Evolutionary conservation across 2,888 invertebrate species (phyloP).

Genomic region (Meteorus cinctellus): DNA sequence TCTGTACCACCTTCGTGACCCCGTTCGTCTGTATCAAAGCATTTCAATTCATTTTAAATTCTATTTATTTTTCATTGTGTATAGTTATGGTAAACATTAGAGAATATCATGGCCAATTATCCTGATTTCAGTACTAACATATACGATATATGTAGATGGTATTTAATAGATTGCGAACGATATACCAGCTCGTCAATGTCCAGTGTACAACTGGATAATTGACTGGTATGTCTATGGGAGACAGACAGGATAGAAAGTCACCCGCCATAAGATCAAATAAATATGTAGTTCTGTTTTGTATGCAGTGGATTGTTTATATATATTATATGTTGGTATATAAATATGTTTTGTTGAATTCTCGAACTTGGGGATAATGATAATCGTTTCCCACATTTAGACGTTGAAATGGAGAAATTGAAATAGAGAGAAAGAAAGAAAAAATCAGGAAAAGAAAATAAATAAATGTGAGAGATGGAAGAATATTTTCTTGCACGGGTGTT

Average conservation of each 20-base stretch:
- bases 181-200: conserved; percentile 29
- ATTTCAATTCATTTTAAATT: conserved; percentile 11
- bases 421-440: not conserved
- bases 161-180: conserved; percentile 34
- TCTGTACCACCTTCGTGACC: conserved; percentile 37
- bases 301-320: not conserved
- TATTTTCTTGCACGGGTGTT: not conserved
- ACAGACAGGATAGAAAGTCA: conserved; percentile 36
- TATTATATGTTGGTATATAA: not conserved
- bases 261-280: not conserved
- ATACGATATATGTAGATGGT: conserved; percentile 9
- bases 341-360: conserved; percentile 13
- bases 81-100: not conserved
- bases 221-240: conserved; percentile 1
- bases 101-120: conserved; percentile 39
- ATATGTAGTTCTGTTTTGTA: not conserved
- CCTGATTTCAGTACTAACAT: conserved; percentile 34
- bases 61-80: not conserved
- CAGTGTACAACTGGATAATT: conserved; percentile 30
- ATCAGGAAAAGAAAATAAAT: not conserved
- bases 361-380: conserved; percentile 18
- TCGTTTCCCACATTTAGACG: conserved; percentile 22
- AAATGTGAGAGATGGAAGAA: not conserved
- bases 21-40: conserved; percentile 41
- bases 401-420: not conserved